Conservation (phyloP, 2,797 vertebrate genomes). For the Pseudochirops cupreus region DNA sequence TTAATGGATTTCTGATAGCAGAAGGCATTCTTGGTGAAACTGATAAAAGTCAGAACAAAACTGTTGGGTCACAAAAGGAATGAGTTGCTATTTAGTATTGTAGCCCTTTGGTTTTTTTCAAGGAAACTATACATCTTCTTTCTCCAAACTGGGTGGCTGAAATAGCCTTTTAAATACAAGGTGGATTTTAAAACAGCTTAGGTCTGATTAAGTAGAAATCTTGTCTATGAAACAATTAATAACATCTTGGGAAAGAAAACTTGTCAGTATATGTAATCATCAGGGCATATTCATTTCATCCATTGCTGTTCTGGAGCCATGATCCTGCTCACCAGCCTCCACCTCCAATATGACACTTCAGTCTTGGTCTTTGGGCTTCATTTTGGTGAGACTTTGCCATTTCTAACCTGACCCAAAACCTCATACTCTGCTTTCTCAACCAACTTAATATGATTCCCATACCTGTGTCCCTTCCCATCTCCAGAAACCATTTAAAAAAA, state of each 20-base stretch:
- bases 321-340: not conserved
- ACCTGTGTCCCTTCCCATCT: not conserved
- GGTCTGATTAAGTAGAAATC: constrained; percentile 74
- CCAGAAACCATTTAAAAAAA: not conserved
- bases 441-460: not conserved
- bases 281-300: not conserved
- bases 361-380: not conserved
- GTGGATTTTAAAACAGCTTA: constrained; percentile 60
- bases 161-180: constrained; percentile 73
- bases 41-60: constrained; percentile 11
- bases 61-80: constrained; percentile 25
- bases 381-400: not conserved
- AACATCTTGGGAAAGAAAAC: constrained; percentile 77
- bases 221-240: constrained; percentile 71
- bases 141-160: constrained; percentile 57
- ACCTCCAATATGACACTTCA: not conserved
- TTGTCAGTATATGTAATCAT: not conserved
- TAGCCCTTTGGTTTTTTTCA: constrained; percentile 49
- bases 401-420: not conserved
- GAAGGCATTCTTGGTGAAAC: constrained; percentile 26
- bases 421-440: not conserved
- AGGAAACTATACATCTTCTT: constrained; percentile 30
- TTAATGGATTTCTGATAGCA: not conserved
- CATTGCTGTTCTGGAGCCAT: not conserved
- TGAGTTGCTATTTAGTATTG: not conserved